These are phyloP conservation scores for Craniophora ligustri DNA, from an alignment of 2,888 invertebrate genomes.

Conservation along the genomic window DNA sequence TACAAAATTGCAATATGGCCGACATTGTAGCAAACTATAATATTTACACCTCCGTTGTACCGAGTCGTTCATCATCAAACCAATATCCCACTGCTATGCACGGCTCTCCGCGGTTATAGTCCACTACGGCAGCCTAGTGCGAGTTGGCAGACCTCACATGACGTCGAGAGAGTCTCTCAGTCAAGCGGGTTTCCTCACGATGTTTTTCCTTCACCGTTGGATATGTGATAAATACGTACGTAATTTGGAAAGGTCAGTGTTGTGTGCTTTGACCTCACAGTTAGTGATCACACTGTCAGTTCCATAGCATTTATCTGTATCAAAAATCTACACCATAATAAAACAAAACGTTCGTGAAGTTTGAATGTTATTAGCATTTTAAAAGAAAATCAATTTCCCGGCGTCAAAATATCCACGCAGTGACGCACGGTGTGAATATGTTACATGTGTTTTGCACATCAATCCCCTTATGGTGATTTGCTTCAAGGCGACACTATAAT, in stretches of 20 bases:
- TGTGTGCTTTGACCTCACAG: too few relatives aligned
- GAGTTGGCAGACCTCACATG: too few relatives aligned
- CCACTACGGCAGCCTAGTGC: too few relatives aligned
- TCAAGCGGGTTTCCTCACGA: too few relatives aligned
- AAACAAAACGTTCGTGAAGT: slow-evolving; percentile 22
- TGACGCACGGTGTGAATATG: slow-evolving; percentile 42
- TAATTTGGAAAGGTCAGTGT: too few relatives aligned
- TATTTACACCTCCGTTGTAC: slow-evolving; percentile 24
- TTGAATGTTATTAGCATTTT: slow-evolving; percentile 48
- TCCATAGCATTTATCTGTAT: slow-evolving; percentile 36
- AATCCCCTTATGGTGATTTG: slow-evolving; percentile 19
- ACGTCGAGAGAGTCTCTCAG: too few relatives aligned
- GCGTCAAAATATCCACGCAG: slow-evolving; percentile 42
- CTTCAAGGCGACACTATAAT: not conserved
- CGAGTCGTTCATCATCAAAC: too few relatives aligned
- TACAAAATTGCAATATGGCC: slow-evolving; percentile 37
- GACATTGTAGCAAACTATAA: slow-evolving; percentile 38
- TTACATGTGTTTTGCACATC: slow-evolving; percentile 20
- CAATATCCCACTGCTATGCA: too few relatives aligned
- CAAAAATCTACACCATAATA: slow-evolving; percentile 25
- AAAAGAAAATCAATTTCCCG: slow-evolving; percentile 27
- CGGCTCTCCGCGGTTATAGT: too few relatives aligned
- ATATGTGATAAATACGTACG: too few relatives aligned
- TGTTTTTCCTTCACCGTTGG: too few relatives aligned
- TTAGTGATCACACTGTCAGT: too few relatives aligned